Base-by-base conservation (phyloP, 2,113 vertebrate genomes). In the Lagenorhynchus albirostris region DNA sequence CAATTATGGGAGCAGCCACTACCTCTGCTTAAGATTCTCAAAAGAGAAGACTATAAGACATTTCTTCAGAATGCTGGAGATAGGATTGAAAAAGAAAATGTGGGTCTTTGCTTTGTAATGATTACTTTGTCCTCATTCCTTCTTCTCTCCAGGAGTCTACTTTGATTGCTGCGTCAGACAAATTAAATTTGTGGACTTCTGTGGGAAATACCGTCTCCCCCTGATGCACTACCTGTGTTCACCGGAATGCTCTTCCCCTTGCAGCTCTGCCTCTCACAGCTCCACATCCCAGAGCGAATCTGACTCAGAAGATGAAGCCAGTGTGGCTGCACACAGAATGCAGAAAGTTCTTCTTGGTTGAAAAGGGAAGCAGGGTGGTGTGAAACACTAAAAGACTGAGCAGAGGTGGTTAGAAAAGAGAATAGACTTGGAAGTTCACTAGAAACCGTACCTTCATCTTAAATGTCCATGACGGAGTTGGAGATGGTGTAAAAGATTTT, bases 141-240 rank as follows among this genome's bases (percentile, higher is more conserved):
- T 87, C 83, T 47, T 84, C 87, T 91, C 88, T 95, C 8, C 98
- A 99, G 99, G 99, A 55, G 99, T 99, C 91, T 99, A 99, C 98
- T 99, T 99, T 50, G 99, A 99, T 98, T 99, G 99, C 67, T 99
- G 99, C 7, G 99, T 99, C 98, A 99, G 99, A 79, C 99, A 99
- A 62, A 99, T 99, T 98, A 99, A 99, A 98, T 99, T 99, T 8
- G 99, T 99, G 97, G 99, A 99, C 99, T 99, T 99, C 98, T 99
- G 99, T 55, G 99, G 99, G 76, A 99, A 99, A 98, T 99, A 99
- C 33, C 99, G 99, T 12, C 99, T 99, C 58, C 99, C 99, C 0
- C 99, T 99, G 98, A 99, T 99, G 99, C 99, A 99, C 98, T 99
- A 99, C 98, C 98, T 99, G 98, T 99, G 99, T 98, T 99, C 99